A percentile compares a stretch with the other conserved stretches of the same genome.
These are phyloP conservation scores for Polyodon spathula DNA, from an alignment of 2,113 vertebrate species.

Conservation along the genomic window DNA sequence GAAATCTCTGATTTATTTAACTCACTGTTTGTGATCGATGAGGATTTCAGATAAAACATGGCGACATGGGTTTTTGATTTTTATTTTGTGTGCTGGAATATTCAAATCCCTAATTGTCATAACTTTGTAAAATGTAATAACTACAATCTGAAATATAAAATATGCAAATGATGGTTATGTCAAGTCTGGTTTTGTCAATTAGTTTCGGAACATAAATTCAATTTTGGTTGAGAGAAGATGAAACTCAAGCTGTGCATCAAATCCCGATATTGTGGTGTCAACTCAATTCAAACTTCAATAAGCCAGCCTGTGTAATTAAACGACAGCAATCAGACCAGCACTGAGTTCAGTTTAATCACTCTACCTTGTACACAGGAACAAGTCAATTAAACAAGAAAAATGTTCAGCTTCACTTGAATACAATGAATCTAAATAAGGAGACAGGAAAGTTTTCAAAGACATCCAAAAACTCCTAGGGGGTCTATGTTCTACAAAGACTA, in stretches of 20 bases:
- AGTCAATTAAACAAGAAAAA: neutral
- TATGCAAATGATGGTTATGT: neutral
- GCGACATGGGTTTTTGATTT: no score
- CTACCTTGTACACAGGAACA: neutral
- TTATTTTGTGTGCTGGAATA: no score
- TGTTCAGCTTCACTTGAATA: neutral
- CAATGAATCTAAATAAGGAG: no score
- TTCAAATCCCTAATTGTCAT: neutral
- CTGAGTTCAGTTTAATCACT: neutral
- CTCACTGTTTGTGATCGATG: no score
- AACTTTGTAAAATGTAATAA: neutral
- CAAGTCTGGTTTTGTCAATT: slow-evolving; percentile 26
- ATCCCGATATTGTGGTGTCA: neutral
- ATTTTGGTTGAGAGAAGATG: slow-evolving; percentile 30
- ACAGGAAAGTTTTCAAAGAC: no score
- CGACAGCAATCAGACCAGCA: neutral
- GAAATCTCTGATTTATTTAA: no score
- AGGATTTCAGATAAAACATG: no score
- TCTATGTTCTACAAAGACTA: no score
- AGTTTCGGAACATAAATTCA: slow-evolving; percentile 41
- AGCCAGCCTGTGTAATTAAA: neutral
- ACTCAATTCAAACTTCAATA: neutral
- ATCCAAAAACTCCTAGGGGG: no score
- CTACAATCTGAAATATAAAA: neutral
- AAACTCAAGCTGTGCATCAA: neutral